A percentile compares a stretch with the other conserved stretches of the same genome.
Conservation (phyloP, 2,888 invertebrate species). For the Sesia apiformis region DNA sequence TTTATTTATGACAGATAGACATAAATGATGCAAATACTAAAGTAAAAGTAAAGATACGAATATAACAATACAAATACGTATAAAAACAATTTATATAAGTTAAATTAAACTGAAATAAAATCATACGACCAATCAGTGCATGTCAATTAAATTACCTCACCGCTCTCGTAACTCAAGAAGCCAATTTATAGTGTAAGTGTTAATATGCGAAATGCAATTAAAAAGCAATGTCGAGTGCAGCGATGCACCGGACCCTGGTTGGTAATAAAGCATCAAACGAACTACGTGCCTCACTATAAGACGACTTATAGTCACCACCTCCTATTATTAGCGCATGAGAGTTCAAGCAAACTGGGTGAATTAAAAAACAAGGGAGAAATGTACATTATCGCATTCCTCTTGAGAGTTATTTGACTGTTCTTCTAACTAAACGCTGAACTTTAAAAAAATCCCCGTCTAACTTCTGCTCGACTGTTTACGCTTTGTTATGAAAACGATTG, state of each 20-base stretch:
- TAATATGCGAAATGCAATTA: background rate
- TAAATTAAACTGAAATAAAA: too few relatives aligned
- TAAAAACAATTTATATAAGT: too few relatives aligned
- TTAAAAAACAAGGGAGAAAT: slow-evolving; percentile 31
- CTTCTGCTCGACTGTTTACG: background rate
- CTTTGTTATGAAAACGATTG: background rate
- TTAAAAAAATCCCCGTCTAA: background rate
- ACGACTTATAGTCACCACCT: slow-evolving; percentile 41
- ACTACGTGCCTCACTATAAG: slow-evolving; percentile 48
- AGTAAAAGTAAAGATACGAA: too few relatives aligned
- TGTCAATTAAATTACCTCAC: too few relatives aligned
- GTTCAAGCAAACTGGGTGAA: slow-evolving; percentile 28
- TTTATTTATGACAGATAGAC: too few relatives aligned
- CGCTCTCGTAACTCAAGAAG: too few relatives aligned
- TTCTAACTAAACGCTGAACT: background rate
- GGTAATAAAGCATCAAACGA: slow-evolving; percentile 55
- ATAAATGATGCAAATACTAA: too few relatives aligned
- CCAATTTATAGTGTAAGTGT: too few relatives aligned
- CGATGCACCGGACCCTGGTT: slow-evolving; percentile 30
- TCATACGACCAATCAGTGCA: too few relatives aligned
- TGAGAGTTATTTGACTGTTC: slow-evolving; percentile 20
- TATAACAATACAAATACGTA: too few relatives aligned
- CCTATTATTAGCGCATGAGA: slow-evolving; percentile 30
- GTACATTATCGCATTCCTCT: slow-evolving; percentile 32
- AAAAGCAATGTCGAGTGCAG: slow-evolving; percentile 31